phyloP scores from a whole-genome alignment of 2,888 invertebrate genomes.

The Rhodophaea formosa region DNA sequence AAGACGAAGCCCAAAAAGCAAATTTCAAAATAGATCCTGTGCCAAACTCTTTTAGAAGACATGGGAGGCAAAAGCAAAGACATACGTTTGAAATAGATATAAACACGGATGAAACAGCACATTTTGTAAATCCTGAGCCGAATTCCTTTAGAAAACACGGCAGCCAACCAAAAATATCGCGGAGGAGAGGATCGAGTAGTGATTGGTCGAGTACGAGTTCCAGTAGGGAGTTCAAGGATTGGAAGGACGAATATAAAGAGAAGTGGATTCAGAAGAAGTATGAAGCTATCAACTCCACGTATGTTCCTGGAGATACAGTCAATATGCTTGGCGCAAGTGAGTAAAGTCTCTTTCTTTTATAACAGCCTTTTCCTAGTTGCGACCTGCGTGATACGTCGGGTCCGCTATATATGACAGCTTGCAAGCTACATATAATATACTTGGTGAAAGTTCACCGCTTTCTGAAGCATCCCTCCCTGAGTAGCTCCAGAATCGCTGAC shows the following conservation, averaged over 20 bases:
- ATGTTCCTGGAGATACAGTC: constrained; percentile 47
- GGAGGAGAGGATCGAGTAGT: not conserved
- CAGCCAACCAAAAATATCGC: not conserved
- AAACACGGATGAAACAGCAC: constrained; percentile 9
- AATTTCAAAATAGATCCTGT: constrained; percentile 46
- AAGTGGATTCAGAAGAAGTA: constrained; percentile 48
- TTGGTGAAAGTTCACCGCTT: no score
- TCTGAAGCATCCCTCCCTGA: no score
- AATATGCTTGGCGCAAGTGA: constrained; percentile 67
- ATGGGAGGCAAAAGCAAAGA: not conserved
- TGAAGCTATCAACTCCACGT: constrained; percentile 48
- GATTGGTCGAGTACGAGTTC: constrained; percentile 28
- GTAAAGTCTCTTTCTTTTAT: no score
- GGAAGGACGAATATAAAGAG: constrained; percentile 44
- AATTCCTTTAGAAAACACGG: not conserved
- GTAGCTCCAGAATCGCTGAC: no score
- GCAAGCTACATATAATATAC: no score
- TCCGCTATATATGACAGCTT: no score
- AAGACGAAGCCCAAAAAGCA: constrained; percentile 17
- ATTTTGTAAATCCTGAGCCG: not conserved
- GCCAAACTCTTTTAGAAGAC: constrained; percentile 37
- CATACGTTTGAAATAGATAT: not conserved
- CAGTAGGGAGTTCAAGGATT: constrained; percentile 35
- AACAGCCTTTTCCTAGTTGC: not conserved
- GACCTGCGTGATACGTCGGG: no score